These are phyloP conservation scores for Darwinula stevensoni DNA, from an alignment of 2,888 invertebrate genomes.

Conservation along the genomic window DNA sequence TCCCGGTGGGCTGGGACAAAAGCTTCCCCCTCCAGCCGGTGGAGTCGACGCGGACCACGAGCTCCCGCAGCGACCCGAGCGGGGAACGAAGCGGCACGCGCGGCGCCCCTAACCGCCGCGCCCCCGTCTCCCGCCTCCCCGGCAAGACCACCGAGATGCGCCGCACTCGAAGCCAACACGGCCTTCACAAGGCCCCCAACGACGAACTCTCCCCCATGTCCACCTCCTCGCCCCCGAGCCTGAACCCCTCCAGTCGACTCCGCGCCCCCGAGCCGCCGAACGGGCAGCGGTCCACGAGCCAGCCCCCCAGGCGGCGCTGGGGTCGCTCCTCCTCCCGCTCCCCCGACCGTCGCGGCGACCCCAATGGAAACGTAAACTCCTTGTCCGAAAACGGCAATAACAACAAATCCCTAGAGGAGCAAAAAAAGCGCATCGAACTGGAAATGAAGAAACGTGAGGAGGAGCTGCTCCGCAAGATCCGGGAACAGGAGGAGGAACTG, in stretches of 20 bases:
- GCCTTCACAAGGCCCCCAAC: neutral
- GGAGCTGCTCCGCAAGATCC: constrained; percentile 1
- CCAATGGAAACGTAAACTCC: too few relatives aligned
- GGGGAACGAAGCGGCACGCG: neutral
- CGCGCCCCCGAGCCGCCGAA: neutral
- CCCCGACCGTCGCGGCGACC: too few relatives aligned
- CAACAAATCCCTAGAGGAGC: neutral
- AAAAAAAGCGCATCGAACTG: neutral
- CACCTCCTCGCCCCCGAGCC: neutral
- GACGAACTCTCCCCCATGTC: neutral
- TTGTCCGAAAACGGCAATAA: constrained; percentile 2
- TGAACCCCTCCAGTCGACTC: neutral
- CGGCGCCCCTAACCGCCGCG: neutral
- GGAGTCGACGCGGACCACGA: neutral
- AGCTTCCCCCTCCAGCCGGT: neutral
- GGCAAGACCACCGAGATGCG: neutral
- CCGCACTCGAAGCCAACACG: neutral
- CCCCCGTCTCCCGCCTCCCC: neutral
- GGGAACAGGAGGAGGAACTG: neutral
- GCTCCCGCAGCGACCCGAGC: neutral
- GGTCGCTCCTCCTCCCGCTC: too few relatives aligned
- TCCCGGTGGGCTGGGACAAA: constrained; percentile 1
- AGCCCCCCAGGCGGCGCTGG: constrained; percentile 1
- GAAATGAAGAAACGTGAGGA: neutral
- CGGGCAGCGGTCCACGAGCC: neutral